These are phyloP conservation scores for Chaetogeoica ovagalla DNA, from an alignment of 2,888 invertebrate species.

Conservation along the genomic window DNA sequence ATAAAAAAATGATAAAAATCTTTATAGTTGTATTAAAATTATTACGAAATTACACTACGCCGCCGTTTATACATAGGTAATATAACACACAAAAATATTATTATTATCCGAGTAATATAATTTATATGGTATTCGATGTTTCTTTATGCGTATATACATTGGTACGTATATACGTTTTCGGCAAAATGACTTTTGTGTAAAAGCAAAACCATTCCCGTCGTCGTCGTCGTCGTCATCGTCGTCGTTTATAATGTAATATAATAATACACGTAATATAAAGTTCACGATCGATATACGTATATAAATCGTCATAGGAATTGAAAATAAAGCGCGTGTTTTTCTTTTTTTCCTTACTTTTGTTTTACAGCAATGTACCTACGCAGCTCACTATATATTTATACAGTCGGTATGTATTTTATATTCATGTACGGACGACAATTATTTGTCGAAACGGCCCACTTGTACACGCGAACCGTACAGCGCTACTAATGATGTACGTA, in stretches of 20 bases:
- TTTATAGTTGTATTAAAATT: slow-evolving; percentile 14
- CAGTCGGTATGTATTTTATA: not conserved
- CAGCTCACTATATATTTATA: not conserved
- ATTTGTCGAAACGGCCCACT: slow-evolving; percentile 13
- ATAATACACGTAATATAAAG: not conserved
- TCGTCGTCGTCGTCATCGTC: too few relatives aligned
- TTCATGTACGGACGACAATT: not conserved
- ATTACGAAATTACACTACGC: not conserved
- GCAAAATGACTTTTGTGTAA: too few relatives aligned
- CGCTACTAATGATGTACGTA: too few relatives aligned
- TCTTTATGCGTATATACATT: too few relatives aligned
- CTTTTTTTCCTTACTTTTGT: too few relatives aligned
- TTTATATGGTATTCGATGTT: too few relatives aligned
- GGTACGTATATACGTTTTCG: too few relatives aligned
- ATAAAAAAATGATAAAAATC: slow-evolving; percentile 23
- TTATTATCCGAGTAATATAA: too few relatives aligned
- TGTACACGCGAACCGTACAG: slow-evolving; percentile 13
- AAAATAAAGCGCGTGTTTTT: slow-evolving; percentile 22
- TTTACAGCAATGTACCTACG: too few relatives aligned
- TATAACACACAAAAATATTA: too few relatives aligned
- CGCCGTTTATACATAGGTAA: too few relatives aligned
- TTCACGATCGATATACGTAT: slow-evolving; percentile 14
- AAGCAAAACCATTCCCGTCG: slow-evolving; percentile 11
- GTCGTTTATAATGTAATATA: not conserved
- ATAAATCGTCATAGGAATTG: not conserved